Evolutionary conservation across 2,797 vertebrate genomes (phyloP).

Genomic region (Manis crassicaudata): DNA sequence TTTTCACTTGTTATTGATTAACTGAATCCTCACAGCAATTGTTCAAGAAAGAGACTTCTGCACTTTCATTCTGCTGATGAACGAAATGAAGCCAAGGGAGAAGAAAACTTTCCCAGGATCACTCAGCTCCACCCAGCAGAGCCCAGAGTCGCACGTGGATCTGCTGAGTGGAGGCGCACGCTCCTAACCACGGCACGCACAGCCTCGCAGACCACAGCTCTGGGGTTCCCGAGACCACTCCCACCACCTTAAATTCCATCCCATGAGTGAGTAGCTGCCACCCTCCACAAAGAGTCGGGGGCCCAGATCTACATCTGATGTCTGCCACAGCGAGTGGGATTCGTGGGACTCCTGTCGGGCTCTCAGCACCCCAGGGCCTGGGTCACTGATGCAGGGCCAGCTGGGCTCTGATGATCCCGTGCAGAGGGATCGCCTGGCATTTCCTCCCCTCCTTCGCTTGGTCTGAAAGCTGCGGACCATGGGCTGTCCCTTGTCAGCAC

Average conservation of each 20-base stretch:
- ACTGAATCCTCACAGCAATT: not conserved
- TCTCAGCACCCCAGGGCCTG: no score
- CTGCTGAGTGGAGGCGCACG: not conserved
- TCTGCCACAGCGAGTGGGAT: accelerated
- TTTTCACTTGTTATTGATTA: not conserved
- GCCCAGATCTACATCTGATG: not conserved
- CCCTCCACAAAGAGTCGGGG: accelerated
- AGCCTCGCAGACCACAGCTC: not conserved
- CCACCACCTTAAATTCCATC: not conserved
- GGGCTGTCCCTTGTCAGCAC: not conserved
- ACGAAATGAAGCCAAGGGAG: not conserved
- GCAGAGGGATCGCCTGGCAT: accelerated
- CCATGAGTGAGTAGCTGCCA: not conserved
- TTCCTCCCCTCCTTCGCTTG: not conserved
- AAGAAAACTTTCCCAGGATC: not conserved
- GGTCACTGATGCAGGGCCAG: accelerated
- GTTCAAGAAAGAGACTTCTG: not conserved
- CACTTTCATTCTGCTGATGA: not conserved
- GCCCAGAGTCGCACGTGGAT: accelerated
- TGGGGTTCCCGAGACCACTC: not conserved
- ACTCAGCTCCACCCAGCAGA: accelerated
- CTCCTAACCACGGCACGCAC: accelerated
- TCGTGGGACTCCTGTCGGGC: accelerated
- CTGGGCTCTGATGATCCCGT: accelerated
- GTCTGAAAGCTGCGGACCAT: accelerated